phyloP scores from a whole-genome alignment of 1,140 invertebrate genomes.

The Conus ventricosus region DNA sequence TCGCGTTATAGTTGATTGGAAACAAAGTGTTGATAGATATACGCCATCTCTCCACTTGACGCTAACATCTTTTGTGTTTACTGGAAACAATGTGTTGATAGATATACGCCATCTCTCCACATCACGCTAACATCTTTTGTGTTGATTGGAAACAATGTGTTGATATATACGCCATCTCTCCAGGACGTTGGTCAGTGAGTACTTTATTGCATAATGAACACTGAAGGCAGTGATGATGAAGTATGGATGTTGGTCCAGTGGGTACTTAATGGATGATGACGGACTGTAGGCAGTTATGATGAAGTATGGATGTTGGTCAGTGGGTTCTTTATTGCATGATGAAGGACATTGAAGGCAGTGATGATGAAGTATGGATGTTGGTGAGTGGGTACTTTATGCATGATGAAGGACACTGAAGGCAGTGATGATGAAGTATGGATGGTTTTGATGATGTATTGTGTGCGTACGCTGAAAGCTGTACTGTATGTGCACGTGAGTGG shows the following conservation, averaged over 20 bases:
- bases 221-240: not conserved
- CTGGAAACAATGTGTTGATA: not conserved
- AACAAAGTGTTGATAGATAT: not conserved
- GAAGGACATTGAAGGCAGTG: no score
- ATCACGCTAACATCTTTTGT: not conserved
- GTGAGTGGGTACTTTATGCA: not conserved
- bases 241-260: not conserved
- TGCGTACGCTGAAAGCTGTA: not conserved
- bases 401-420: not conserved
- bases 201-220: no score
- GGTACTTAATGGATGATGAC: not conserved
- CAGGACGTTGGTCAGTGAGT: no score
- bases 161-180: not conserved
- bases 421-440: not conserved
- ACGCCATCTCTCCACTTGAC: not conserved
- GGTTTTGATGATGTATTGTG: not conserved
- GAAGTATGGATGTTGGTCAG: not conserved
- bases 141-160: not conserved
- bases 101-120: not conserved
- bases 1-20: not conserved
- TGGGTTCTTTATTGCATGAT: no score
- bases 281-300: not conserved
- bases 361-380: not conserved
- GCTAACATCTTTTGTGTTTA: not conserved
- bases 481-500: not conserved